Evolutionary conservation across 2,888 invertebrate genomes (phyloP), one percentile per base, ranked within the genome.

Genomic region (Diadromus collaris): DNA sequence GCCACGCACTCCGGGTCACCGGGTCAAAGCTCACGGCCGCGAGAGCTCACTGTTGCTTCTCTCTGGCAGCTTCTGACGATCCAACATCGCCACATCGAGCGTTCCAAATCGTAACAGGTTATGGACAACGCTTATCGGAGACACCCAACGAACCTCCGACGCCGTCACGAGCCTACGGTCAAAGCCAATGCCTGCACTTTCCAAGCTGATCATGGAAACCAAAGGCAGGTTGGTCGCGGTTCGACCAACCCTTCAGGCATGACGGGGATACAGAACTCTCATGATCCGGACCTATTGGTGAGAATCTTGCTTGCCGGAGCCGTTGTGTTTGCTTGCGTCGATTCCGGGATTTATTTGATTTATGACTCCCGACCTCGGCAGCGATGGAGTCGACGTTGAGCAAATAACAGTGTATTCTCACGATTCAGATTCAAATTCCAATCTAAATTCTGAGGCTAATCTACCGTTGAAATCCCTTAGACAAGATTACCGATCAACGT

Each of bases 21-120:
- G 87, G 89, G 89, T 89, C 89, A 89, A 89, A 89, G 89, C 89
- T 89, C 88, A 89, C 88, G 89, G 89, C 87, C 88, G 88, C 84
- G 58, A 80, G 65, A 83, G 85, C 88, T 87, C 87, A 87, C 88
- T 87, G 88, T 88, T 88, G 88, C 87, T 85, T 85, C 85, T 78
- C 74, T 72, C 80, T 44, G 75, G 71, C 67, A 67, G 48, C 58
- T 51, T 54, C 63, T 63, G 48, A 27, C 75, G 38, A 46, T 46
- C 48, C 56, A 67, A 48, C 48, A 68, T n/a, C n/a, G 16, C 21
- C 41, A 38, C 32, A 34, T 21, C 34, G 65, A 34, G 51, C 34
- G 65, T 51, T 51, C 24, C 65, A 51, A 48, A 48, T 48, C 34
- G 51, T 34, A 41, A 65, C 65, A 51, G 51, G 65, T 13, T 29